phyloP scores from a whole-genome alignment of 2,888 invertebrate genomes.

The Tanypteryx hageni region DNA sequence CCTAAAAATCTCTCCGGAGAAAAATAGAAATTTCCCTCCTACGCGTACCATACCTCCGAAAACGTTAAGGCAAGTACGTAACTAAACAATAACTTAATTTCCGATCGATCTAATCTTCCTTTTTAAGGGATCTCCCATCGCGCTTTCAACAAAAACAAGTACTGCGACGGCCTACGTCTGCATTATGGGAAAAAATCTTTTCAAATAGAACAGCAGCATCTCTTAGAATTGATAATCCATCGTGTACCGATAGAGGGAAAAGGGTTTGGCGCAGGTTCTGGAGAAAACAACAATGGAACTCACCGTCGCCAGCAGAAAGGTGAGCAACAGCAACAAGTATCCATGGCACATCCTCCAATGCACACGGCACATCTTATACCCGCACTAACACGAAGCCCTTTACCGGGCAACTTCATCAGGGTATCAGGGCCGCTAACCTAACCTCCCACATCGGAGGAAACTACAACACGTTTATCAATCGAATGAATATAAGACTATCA shows the following conservation, averaged over 20 bases:
- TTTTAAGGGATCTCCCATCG: no score
- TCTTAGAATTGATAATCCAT: no score
- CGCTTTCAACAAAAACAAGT: no score
- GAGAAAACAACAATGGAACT: constrained; percentile 1
- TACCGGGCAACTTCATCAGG: constrained; percentile 45
- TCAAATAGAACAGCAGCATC: no score
- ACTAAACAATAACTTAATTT: no score
- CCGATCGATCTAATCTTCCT: no score
- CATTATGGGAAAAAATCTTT: no score
- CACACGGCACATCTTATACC: constrained; percentile 69
- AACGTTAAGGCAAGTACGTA: no score
- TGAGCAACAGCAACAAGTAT: constrained; percentile 77
- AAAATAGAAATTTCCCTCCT: no score
- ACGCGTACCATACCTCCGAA: no score
- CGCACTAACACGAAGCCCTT: constrained; percentile 49
- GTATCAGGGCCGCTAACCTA: neutral
- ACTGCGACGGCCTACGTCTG: no score
- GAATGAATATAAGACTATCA: neutral
- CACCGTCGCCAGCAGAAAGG: constrained; percentile 73
- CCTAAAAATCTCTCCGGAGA: no score
- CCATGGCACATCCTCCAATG: constrained; percentile 77
- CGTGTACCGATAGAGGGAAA: neutral
- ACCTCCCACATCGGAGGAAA: constrained; percentile 55
- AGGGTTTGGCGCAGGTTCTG: neutral
- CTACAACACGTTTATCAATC: neutral